Percentiles rank a stretch among this genome's conserved stretches.
phyloP scores from a whole-genome alignment of 2,888 invertebrate species.

The Microctonus hyperodae region DNA sequence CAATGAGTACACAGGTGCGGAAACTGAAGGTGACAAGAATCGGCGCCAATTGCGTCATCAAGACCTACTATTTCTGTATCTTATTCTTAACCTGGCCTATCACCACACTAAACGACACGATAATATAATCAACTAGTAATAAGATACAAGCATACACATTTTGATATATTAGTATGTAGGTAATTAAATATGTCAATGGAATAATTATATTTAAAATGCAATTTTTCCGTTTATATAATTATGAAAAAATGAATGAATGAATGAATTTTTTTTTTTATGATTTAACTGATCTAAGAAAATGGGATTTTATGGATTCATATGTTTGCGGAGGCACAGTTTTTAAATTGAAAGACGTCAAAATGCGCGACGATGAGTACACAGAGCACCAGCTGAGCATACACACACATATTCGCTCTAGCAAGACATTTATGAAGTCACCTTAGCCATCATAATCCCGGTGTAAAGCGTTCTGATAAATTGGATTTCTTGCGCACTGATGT shows the following conservation, averaged over 20 bases:
- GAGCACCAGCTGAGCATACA: conserved; percentile 40
- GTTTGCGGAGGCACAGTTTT: conserved; percentile 13
- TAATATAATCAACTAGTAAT: too few species aligned
- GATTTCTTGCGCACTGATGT: not conserved
- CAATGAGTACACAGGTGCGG: conserved; percentile 60
- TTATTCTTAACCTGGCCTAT: too few species aligned
- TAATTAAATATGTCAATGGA: not conserved
- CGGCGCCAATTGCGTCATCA: conserved; percentile 42
- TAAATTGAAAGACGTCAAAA: conserved; percentile 27
- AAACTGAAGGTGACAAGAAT: conserved; percentile 40
- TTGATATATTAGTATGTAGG: not conserved
- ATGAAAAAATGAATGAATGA: not conserved
- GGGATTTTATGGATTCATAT: conserved; percentile 11
- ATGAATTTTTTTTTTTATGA: not conserved
- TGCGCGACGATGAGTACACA: conserved; percentile 33
- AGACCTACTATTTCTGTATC: conserved; percentile 19
- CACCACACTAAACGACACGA: too few species aligned
- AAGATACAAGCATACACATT: not conserved
- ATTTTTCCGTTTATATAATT: not conserved
- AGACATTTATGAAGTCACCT: conserved; percentile 16
- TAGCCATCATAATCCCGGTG: conserved; percentile 19
- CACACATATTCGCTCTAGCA: not conserved
- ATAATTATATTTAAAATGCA: not conserved
- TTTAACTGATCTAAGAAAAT: not conserved
- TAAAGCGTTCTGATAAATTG: conserved; percentile 2